A percentile compares a stretch with the other conserved stretches of the same genome.
phyloP scores from a whole-genome alignment of 2,113 vertebrate species.

The Mus spicilegus region DNA sequence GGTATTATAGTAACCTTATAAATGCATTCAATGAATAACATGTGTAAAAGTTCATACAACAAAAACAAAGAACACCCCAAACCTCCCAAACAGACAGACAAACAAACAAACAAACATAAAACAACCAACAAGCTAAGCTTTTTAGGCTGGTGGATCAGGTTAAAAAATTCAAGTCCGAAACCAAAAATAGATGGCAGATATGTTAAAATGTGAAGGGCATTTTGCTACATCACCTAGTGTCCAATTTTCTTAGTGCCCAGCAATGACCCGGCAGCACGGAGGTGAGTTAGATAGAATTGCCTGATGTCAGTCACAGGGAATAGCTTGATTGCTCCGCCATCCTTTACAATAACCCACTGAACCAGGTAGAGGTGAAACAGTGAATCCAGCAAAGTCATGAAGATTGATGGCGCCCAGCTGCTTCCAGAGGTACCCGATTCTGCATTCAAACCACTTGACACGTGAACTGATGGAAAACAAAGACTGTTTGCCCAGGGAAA shows the following conservation, averaged over 20 bases:
- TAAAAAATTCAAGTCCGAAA: slow-evolving; percentile 51
- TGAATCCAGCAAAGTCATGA: slow-evolving; percentile 91
- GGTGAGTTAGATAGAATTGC: slow-evolving; percentile 81
- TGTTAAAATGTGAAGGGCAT: slow-evolving; percentile 56
- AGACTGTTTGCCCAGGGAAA: slow-evolving; percentile 83
- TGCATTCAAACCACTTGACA: slow-evolving; percentile 88
- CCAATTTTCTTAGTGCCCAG: not conserved
- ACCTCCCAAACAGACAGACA: not conserved
- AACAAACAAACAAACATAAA: not conserved
- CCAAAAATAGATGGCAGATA: slow-evolving; percentile 8
- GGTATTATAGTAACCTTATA: not conserved
- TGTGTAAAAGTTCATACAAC: not conserved
- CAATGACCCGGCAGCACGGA: slow-evolving; percentile 71
- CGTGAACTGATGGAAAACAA: slow-evolving; percentile 86
- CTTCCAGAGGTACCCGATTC: slow-evolving; percentile 82
- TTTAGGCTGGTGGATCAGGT: slow-evolving; percentile 47
- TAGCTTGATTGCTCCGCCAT: slow-evolving; percentile 90
- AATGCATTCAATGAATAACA: not conserved
- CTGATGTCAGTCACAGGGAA: slow-evolving; percentile 86
- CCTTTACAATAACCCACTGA: slow-evolving; percentile 87
- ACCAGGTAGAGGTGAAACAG: slow-evolving; percentile 91
- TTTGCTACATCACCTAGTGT: slow-evolving; percentile 42
- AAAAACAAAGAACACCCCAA: not conserved
- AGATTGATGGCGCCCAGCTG: slow-evolving; percentile 87
- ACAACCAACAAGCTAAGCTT: not conserved